Evolutionary conservation across 2,888 invertebrate genomes (phyloP).

Genomic region (Meghimatium bilineatum): DNA sequence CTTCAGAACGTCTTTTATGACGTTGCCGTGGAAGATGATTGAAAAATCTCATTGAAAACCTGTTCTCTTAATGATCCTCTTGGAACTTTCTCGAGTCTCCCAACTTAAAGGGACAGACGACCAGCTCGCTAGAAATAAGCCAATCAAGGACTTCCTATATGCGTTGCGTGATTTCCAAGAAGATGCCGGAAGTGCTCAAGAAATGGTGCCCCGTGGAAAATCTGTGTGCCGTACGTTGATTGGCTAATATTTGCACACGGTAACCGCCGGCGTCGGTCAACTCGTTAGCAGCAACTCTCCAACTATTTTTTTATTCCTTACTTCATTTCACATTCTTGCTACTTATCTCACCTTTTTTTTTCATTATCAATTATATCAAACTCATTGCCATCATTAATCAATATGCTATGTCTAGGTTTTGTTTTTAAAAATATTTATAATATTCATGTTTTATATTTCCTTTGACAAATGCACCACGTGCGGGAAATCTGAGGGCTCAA

Average conservation of each 20-base stretch:
- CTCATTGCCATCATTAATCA: too few species aligned
- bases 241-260: conserved; percentile 28
- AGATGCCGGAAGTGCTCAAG: conserved; percentile 26
- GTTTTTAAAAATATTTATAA: too few species aligned
- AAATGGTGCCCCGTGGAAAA: conserved; percentile 29
- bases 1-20: not conserved
- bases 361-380: too few species aligned
- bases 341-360: too few species aligned
- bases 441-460: too few species aligned
- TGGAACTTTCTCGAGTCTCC: not conserved
- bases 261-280: conserved; percentile 27
- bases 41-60: not conserved
- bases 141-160: conserved; percentile 12
- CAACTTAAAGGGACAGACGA: not conserved
- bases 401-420: too few species aligned
- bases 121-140: conserved; percentile 4
- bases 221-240: conserved; percentile 28
- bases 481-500: too few species aligned
- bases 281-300: conserved; percentile 21
- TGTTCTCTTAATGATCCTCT: conserved; percentile 8
- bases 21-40: not conserved
- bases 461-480: too few species aligned
- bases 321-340: not conserved
- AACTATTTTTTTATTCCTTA: not conserved
- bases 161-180: conserved; percentile 16